These are phyloP conservation scores for Apogon hyalosoma DNA, from an alignment of 2,797 vertebrate species.

Conservation along the genomic window DNA sequence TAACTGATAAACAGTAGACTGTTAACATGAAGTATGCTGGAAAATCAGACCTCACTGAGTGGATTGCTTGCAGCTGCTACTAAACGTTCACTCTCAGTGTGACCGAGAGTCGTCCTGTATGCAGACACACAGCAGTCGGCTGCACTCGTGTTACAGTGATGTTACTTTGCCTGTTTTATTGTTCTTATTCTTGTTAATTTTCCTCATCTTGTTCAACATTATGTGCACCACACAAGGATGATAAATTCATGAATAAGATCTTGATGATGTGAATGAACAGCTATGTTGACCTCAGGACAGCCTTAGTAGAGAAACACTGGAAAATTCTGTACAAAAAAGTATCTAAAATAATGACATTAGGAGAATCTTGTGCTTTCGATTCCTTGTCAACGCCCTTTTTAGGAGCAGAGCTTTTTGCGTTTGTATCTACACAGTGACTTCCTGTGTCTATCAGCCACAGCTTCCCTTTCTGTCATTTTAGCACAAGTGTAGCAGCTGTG, in stretches of 20 bases:
- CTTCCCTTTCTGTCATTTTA: conserved; percentile 61
- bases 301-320: background rate
- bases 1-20: background rate
- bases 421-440: conserved; percentile 47
- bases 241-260: background rate
- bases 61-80: background rate
- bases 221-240: background rate
- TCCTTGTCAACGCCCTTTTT: background rate
- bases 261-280: background rate
- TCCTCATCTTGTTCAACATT: background rate
- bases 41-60: background rate
- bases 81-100: background rate
- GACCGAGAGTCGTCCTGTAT: background rate
- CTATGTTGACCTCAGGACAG: background rate
- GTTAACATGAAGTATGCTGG: background rate
- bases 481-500: background rate
- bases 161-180: conserved; percentile 9
- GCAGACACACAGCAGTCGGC: background rate
- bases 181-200: background rate
- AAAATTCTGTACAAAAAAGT: no score
- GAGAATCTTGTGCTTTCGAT: background rate
- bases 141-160: conserved; percentile 22
- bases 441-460: conserved; percentile 64
- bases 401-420: conserved; percentile 3
- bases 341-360: conserved; percentile 14